A percentile compares a stretch with the other conserved stretches of the same genome.
Evolutionary conservation across 2,797 vertebrate genomes (phyloP).

Genomic region (Myotis vivesi): DNA sequence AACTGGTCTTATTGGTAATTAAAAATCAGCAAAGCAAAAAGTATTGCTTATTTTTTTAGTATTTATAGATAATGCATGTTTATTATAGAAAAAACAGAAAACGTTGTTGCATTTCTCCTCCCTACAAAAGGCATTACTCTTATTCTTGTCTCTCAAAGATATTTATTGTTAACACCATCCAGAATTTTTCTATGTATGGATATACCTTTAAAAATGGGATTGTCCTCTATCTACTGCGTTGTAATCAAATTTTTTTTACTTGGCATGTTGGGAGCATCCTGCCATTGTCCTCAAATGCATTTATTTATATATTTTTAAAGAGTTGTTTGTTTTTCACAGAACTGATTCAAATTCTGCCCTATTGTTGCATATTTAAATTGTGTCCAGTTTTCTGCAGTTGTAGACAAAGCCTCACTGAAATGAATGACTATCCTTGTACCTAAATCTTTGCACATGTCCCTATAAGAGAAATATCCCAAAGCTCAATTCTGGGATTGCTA

Average conservation of each 20-base stretch:
- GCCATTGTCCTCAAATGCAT: conserved; percentile 49
- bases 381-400: conserved; percentile 40
- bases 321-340: conserved; percentile 57
- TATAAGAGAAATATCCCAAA: conserved; percentile 35
- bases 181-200: not conserved
- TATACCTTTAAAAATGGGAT: conserved; percentile 35
- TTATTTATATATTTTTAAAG: conserved; percentile 58
- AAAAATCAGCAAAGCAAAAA: conserved; percentile 34
- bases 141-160: conserved; percentile 29
- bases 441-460: not conserved
- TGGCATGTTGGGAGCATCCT: conserved; percentile 51
- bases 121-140: not conserved
- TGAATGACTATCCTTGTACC: not conserved
- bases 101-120: not conserved
- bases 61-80: conserved; percentile 12
- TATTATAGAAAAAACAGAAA: conserved; percentile 36
- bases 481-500: not conserved
- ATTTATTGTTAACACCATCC: not conserved
- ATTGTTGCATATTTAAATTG: conserved; percentile 31
- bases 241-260: not conserved
- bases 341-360: conserved; percentile 41
- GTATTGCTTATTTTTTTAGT: conserved; percentile 9
- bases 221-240: not conserved
- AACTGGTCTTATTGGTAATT: conserved; percentile 25
- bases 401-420: conserved; percentile 36